Conservation (phyloP, 2,888 invertebrate species). For the Rhagonycha fulva region DNA sequence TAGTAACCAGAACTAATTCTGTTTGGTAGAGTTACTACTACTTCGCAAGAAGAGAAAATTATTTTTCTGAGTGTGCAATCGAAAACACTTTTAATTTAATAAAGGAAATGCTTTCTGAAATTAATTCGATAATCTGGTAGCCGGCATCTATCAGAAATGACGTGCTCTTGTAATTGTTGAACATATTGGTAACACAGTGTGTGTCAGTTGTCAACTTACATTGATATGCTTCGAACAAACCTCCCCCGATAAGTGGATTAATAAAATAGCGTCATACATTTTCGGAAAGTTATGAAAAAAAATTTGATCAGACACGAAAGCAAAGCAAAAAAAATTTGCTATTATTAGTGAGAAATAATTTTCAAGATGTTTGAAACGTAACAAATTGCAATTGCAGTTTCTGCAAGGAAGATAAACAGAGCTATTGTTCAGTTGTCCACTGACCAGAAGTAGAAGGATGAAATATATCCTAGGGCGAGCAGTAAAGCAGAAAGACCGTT, state of each 20-base stretch:
- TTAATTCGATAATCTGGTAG: slow-evolving; percentile 20
- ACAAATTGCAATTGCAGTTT: slow-evolving; percentile 44
- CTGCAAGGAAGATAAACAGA: slow-evolving; percentile 33
- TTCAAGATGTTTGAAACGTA: slow-evolving; percentile 7
- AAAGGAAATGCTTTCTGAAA: slow-evolving; percentile 14
- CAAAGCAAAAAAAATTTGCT: neutral
- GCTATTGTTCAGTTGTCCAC: slow-evolving; percentile 50
- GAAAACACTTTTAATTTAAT: slow-evolving; percentile 16
- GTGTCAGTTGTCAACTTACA: slow-evolving; percentile 24
- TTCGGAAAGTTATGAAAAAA: slow-evolving; percentile 2
- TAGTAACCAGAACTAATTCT: neutral
- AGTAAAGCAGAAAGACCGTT: slow-evolving; percentile 48
- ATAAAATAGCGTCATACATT: slow-evolving; percentile 12
- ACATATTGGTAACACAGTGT: slow-evolving; percentile 21
- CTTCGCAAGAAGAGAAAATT: neutral
- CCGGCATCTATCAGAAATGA: slow-evolving; percentile 22
- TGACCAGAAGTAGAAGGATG: slow-evolving; percentile 54
- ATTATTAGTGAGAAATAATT: neutral
- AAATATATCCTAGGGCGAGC: slow-evolving; percentile 50
- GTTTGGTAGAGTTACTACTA: neutral
- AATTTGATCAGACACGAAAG: neutral
- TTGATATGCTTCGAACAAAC: slow-evolving; percentile 9
- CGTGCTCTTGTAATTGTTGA: slow-evolving; percentile 13
- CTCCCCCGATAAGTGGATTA: slow-evolving; percentile 20
- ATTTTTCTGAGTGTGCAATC: neutral